Evolutionary conservation across 2,797 vertebrate species (phyloP).

Genomic region (Lepidocolaptes lacrymiger): DNA sequence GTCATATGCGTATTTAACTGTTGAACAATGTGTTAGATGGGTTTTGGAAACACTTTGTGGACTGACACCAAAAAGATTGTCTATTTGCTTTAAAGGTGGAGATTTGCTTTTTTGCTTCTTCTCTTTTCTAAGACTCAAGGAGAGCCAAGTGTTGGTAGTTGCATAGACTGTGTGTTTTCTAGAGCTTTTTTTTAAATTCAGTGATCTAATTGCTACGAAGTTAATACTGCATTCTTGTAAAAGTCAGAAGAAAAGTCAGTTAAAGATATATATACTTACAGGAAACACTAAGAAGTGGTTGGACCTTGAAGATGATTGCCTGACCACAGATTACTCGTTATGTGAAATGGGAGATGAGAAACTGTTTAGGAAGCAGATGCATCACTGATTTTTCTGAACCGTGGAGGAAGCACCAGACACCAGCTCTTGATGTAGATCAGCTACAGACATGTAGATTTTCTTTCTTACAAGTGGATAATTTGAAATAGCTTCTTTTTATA

Average conservation of each 20-base stretch:
- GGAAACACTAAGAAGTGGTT: background rate
- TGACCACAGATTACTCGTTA: background rate
- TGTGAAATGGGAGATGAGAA: background rate
- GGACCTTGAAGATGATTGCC: background rate
- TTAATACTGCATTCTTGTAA: background rate
- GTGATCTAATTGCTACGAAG: background rate
- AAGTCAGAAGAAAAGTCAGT: background rate
- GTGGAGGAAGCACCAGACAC: background rate
- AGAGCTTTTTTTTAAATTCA: background rate
- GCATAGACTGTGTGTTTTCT: background rate
- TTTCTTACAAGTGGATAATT: background rate
- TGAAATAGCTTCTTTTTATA: background rate
- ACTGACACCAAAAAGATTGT: background rate
- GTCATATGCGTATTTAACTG: background rate
- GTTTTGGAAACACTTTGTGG: background rate
- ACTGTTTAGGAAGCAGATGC: background rate
- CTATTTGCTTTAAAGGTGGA: background rate
- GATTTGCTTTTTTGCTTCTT: background rate
- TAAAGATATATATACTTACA: background rate
- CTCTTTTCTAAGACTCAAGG: background rate
- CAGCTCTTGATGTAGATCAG: background rate
- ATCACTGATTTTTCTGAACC: background rate
- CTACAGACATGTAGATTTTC: background rate
- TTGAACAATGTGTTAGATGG: background rate
- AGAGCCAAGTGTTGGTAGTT: background rate